Percentiles rank a stretch among this genome's conserved stretches.
phyloP scores from a whole-genome alignment of 2,113 vertebrate genomes.

The Dasyprocta punctata region DNA sequence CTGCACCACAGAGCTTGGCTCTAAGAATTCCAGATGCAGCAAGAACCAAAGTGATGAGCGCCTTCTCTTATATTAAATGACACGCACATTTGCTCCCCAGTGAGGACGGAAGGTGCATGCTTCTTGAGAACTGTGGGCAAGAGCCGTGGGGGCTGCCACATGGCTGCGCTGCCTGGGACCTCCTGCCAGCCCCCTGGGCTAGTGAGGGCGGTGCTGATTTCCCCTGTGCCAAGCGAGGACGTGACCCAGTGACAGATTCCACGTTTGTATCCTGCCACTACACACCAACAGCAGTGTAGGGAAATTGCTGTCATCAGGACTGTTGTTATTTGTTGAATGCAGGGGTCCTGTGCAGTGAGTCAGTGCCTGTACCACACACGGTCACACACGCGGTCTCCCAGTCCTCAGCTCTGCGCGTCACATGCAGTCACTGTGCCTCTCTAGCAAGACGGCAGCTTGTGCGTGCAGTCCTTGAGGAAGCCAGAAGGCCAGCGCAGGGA shows the following conservation, averaged over 20 bases:
- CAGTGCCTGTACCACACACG: no score
- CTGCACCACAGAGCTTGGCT: background rate
- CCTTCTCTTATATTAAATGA: rapidly evolving
- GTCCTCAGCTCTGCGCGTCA: no score
- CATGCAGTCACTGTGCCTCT: no score
- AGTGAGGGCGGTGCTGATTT: rapidly evolving
- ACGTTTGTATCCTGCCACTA: rapidly evolving
- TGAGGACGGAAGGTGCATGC: rapidly evolving
- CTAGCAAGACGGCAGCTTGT: rapidly evolving
- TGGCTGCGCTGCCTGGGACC: rapidly evolving
- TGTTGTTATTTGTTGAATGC: rapidly evolving
- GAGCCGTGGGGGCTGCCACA: rapidly evolving
- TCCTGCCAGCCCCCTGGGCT: background rate
- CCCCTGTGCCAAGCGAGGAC: no score
- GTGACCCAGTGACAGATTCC: background rate
- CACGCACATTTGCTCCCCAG: background rate
- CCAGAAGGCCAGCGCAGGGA: background rate
- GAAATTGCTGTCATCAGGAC: no score
- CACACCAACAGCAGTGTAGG: rapidly evolving
- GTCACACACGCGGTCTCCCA: rapidly evolving
- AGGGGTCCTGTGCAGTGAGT: background rate
- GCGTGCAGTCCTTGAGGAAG: no score
- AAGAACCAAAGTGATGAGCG: rapidly evolving
- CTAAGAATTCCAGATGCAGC: background rate
- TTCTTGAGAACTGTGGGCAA: rapidly evolving